These are phyloP conservation scores for Motacilla tschutschensis DNA, from an alignment of 2,113 vertebrate genomes.

Conservation along the genomic window DNA sequence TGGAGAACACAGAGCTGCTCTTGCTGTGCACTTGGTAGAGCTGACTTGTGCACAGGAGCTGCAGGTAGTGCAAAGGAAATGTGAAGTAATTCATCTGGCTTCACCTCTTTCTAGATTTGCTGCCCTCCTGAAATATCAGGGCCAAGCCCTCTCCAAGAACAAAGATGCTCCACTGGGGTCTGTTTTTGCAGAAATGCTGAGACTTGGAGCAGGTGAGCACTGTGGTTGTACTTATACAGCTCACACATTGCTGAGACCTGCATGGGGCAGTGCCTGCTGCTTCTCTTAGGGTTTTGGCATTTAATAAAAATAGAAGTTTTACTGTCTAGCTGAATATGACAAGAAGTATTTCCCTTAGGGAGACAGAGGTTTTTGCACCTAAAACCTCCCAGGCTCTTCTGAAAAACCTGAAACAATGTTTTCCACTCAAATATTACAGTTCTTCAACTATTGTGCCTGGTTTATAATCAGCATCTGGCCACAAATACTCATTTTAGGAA, in stretches of 20 bases:
- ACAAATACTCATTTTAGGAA: constrained; percentile 22
- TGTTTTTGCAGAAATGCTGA: background rate
- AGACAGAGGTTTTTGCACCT: background rate
- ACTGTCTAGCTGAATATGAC: background rate
- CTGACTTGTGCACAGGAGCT: background rate
- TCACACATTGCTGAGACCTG: background rate
- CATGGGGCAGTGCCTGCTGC: background rate
- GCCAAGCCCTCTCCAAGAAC: background rate
- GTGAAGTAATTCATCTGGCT: background rate
- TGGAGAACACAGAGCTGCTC: background rate
- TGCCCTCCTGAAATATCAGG: background rate
- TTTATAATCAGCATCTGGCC: constrained; percentile 16
- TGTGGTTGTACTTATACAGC: background rate
- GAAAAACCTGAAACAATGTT: background rate
- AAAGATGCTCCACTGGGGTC: background rate
- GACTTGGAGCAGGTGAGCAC: background rate
- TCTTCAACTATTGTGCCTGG: background rate
- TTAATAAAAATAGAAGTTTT: background rate
- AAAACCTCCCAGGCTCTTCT: background rate
- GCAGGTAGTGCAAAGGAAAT: background rate
- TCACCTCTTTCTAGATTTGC: background rate
- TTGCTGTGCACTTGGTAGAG: background rate
- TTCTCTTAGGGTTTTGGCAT: background rate
- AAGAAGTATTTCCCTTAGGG: background rate
- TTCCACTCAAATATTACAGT: background rate